A percentile compares a stretch with the other conserved stretches of the same genome.
Evolutionary conservation across 2,888 invertebrate species (phyloP).

Genomic region (Pycnomerus fuliginosus): DNA sequence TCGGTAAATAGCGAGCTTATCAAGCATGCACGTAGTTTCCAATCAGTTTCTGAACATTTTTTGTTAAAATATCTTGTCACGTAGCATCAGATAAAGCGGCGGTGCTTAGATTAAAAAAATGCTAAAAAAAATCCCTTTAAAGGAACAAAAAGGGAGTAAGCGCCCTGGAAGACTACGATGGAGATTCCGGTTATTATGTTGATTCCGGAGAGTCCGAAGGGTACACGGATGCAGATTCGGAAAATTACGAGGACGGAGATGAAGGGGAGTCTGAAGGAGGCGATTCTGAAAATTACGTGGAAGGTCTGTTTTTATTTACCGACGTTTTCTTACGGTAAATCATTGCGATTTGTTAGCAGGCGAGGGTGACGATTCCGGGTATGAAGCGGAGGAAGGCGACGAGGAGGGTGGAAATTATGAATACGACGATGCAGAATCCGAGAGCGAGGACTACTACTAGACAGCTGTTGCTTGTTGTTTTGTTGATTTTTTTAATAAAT

Average conservation of each 20-base stretch:
- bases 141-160: slow-evolving; percentile 23
- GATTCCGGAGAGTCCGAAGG: slow-evolving; percentile 31
- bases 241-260: slow-evolving; percentile 22
- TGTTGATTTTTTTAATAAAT: slow-evolving; percentile 21
- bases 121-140: slow-evolving; percentile 5
- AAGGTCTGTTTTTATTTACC: slow-evolving; percentile 5
- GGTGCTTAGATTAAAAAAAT: neutral
- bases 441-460: slow-evolving; percentile 33
- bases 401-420: slow-evolving; percentile 19
- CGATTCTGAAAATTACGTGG: slow-evolving; percentile 17
- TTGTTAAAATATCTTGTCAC: too few species aligned
- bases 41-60: too few species aligned
- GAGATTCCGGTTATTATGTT: slow-evolving; percentile 30
- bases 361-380: slow-evolving; percentile 33
- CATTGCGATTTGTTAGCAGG: neutral
- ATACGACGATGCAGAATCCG: slow-evolving; percentile 18
- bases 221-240: slow-evolving; percentile 28
- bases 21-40: too few species aligned
- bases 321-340: neutral
- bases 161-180: slow-evolving; percentile 28
- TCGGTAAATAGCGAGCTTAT: too few species aligned
- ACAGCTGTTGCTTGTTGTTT: too few species aligned
- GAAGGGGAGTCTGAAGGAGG: slow-evolving; percentile 23
- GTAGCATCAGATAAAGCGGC: too few species aligned
- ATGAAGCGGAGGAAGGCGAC: slow-evolving; percentile 31